phyloP scores from a whole-genome alignment of 2,797 vertebrate genomes.

The Pelochelys cantorii region DNA sequence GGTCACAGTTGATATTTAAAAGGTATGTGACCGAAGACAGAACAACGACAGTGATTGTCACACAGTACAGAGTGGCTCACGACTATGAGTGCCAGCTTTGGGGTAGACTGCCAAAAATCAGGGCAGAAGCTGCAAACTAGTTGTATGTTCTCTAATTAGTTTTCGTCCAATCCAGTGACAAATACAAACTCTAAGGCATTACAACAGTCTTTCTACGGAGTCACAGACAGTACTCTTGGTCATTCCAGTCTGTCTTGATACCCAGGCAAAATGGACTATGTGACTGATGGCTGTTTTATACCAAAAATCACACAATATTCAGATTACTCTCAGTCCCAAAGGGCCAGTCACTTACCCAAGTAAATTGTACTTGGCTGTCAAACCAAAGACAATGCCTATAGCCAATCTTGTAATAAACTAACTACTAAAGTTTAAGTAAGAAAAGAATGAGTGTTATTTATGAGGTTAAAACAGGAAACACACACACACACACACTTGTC shows the following conservation, averaged over 20 bases:
- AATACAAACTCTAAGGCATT: too few species aligned
- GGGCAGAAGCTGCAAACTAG: too few species aligned
- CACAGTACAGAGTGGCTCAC: too few species aligned
- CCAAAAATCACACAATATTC: background rate
- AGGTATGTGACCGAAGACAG: background rate
- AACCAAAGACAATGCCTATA: background rate
- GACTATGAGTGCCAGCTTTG: too few species aligned
- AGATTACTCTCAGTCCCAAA: background rate
- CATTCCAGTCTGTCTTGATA: background rate
- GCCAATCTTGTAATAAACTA: background rate
- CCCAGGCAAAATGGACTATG: background rate
- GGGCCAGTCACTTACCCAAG: background rate
- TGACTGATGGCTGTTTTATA: background rate
- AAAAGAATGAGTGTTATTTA: background rate
- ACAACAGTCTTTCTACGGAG: too few species aligned
- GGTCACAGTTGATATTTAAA: background rate
- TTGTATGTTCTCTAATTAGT: too few species aligned
- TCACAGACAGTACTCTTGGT: too few species aligned
- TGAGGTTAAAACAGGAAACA: background rate
- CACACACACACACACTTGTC: background rate
- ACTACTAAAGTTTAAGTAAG: background rate
- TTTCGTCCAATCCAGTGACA: too few species aligned
- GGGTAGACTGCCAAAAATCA: too few species aligned
- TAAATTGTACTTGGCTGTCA: background rate
- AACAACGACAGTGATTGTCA: background rate